phyloP scores from a whole-genome alignment of 2,797 vertebrate genomes.

The Ficedula albicollis region DNA sequence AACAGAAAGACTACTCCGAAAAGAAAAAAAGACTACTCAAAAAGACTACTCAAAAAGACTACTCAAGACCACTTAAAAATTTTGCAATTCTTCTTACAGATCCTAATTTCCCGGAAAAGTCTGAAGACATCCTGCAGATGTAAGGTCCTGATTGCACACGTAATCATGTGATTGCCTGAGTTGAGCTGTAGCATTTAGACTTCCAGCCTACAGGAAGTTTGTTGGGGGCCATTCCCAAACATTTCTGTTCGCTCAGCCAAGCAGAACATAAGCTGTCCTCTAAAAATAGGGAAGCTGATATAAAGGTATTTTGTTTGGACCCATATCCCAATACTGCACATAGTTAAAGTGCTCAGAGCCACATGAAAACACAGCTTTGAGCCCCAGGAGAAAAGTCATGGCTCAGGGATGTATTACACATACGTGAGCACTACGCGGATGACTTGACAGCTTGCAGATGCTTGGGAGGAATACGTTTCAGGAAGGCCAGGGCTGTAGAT shows the following conservation, averaged over 20 bases:
- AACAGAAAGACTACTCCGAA: background rate
- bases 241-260: background rate
- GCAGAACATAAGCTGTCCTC: background rate
- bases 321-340: background rate
- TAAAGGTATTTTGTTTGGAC: slow-evolving; percentile 18
- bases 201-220: background rate
- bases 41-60: background rate
- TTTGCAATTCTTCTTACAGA: background rate
- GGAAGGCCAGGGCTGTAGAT: slow-evolving; percentile 6
- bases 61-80: background rate
- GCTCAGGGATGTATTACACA: slow-evolving; percentile 50
- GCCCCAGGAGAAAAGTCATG: slow-evolving; percentile 39
- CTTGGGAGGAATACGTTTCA: slow-evolving; percentile 29
- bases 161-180: background rate
- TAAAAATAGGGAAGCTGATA: background rate
- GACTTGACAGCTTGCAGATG: slow-evolving; percentile 35
- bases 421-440: background rate
- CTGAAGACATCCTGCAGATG: background rate
- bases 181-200: background rate
- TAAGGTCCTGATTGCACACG: background rate
- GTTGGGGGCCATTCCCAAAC: background rate
- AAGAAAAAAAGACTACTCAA: too few species aligned
- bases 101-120: background rate
- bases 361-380: background rate
- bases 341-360: background rate